Percentiles rank a stretch among this genome's conserved stretches.
Evolutionary conservation across 2,888 invertebrate species (phyloP).

Genomic region (Lithosia quadra): DNA sequence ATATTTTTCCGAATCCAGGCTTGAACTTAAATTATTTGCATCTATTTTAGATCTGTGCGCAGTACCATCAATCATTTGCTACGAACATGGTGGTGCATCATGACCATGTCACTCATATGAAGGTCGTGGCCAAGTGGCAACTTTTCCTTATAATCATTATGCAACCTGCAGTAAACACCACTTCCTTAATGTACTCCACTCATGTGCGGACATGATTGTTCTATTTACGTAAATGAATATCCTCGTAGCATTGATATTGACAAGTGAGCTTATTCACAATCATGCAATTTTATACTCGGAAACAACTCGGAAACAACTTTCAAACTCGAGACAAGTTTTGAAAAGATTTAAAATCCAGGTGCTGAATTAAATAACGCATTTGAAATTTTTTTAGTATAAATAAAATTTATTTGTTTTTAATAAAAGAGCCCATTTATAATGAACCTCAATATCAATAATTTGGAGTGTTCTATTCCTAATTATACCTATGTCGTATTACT

Average conservation of each 20-base stretch:
- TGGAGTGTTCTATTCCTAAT: no score
- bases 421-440: no score
- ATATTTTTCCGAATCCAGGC: background rate
- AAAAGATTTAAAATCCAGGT: background rate
- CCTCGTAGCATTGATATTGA: background rate
- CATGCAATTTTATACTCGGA: no score
- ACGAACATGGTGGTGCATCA: slow-evolving; percentile 1
- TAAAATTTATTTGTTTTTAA: no score
- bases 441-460: no score
- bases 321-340: slow-evolving; percentile 1
- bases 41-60: background rate
- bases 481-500: no score
- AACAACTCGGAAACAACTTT: slow-evolving; percentile 11
- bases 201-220: slow-evolving; percentile 1
- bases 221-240: background rate
- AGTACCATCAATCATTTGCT: background rate
- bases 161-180: slow-evolving; percentile 16
- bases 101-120: slow-evolving; percentile 28
- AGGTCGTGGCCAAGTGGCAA: slow-evolving; percentile 32
- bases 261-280: background rate
- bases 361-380: background rate
- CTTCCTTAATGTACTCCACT: slow-evolving; percentile 28
- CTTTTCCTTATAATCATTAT: slow-evolving; percentile 45
- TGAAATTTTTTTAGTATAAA: background rate
- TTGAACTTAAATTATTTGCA: background rate